Evolutionary conservation across 2,797 vertebrate genomes (phyloP).

Genomic region (Neosilurus mollespiculum): DNA sequence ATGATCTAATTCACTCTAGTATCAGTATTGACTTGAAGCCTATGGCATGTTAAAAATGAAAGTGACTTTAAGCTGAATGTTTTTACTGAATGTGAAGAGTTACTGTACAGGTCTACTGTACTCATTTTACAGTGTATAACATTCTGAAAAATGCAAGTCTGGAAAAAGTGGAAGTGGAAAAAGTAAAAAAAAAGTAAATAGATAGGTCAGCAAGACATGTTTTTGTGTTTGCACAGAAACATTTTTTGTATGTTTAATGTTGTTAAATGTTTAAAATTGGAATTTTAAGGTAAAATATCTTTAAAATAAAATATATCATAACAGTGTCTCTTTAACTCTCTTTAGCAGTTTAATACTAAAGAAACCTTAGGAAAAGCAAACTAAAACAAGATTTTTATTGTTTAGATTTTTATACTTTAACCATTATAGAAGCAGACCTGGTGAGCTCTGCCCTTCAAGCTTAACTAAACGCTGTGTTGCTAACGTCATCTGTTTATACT

Average conservation of each 20-base stretch:
- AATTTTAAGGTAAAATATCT: neutral
- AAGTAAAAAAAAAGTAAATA: neutral
- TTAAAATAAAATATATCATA: neutral
- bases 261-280: neutral
- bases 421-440: too few relatives aligned
- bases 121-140: neutral
- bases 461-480: too few relatives aligned
- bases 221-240: too few relatives aligned
- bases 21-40: neutral
- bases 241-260: neutral
- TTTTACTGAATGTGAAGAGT: neutral
- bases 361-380: too few relatives aligned
- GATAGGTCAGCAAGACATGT: too few relatives aligned
- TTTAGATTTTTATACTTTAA: too few relatives aligned
- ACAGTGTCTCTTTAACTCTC: too few relatives aligned
- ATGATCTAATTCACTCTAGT: neutral
- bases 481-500: too few relatives aligned
- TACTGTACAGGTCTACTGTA: neutral
- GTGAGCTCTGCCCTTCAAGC: too few relatives aligned
- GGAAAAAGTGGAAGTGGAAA: neutral
- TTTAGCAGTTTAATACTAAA: too few relatives aligned
- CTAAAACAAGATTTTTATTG: too few relatives aligned
- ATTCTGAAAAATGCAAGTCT: neutral
- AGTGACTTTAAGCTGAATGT: neutral
- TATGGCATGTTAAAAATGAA: neutral